A percentile compares a stretch with the other conserved stretches of the same genome.
Conservation (phyloP, 2,113 vertebrate genomes). For the Semicossyphus pulcher region DNA sequence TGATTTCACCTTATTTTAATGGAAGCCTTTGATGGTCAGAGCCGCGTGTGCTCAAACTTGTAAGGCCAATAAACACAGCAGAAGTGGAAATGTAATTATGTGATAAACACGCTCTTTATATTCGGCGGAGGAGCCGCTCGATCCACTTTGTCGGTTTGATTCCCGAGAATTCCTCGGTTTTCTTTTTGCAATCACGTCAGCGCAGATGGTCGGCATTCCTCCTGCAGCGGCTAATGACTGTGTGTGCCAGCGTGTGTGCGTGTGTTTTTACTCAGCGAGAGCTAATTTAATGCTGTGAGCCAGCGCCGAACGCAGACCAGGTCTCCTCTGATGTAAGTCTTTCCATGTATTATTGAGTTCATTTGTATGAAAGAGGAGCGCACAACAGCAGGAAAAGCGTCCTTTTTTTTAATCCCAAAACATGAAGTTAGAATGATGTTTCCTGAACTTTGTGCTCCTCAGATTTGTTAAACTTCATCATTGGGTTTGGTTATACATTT, state of each 20-base stretch:
- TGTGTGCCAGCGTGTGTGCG: constrained; percentile 37
- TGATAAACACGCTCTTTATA: constrained; percentile 69
- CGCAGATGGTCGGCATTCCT: constrained; percentile 72
- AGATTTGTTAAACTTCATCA: too few relatives aligned
- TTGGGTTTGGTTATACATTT: neutral
- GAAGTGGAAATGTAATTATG: constrained; percentile 72
- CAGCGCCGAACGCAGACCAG: constrained; percentile 30
- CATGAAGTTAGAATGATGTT: neutral
- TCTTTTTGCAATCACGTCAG: constrained; percentile 61
- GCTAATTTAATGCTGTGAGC: constrained; percentile 57
- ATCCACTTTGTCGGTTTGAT: constrained; percentile 60
- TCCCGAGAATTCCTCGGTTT: constrained; percentile 54
- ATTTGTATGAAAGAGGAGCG: constrained; percentile 23
- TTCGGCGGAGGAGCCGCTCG: constrained; percentile 42
- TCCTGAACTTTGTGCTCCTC: neutral
- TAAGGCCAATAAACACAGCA: constrained; percentile 62
- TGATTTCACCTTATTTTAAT: constrained; percentile 31
- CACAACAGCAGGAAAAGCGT: neutral
- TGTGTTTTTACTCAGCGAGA: constrained; percentile 52
- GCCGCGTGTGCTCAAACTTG: constrained; percentile 53
- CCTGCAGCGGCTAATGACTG: constrained; percentile 56
- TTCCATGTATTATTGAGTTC: constrained; percentile 24
- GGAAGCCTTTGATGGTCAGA: constrained; percentile 51
- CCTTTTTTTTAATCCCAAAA: neutral
- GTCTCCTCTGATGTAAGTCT: constrained; percentile 31